phyloP scores from a whole-genome alignment of 2,113 vertebrate species.

The Athene cunicularia region DNA sequence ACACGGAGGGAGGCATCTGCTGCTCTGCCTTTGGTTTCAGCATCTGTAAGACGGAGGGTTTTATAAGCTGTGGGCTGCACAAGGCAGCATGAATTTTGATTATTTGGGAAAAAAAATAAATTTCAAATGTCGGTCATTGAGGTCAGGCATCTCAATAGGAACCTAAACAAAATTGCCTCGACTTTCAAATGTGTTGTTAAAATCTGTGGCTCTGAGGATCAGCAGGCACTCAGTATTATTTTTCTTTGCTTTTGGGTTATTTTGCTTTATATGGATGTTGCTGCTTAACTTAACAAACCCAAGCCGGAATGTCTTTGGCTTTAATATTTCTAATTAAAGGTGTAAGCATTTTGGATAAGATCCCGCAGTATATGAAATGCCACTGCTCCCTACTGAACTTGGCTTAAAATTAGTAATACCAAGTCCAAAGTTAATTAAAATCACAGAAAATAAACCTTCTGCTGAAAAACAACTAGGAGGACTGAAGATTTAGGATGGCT shows the following conservation, averaged over 20 bases:
- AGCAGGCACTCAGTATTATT: neutral
- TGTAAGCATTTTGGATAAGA: neutral
- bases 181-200: neutral
- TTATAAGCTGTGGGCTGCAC: neutral
- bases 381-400: neutral
- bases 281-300: neutral
- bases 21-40: neutral
- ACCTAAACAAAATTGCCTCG: neutral
- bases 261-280: neutral
- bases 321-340: neutral
- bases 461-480: neutral
- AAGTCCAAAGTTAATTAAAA: neutral
- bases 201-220: neutral
- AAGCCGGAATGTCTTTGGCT: neutral
- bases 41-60: neutral
- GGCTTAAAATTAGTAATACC: neutral
- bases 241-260: neutral
- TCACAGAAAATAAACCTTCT: neutral
- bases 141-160: neutral
- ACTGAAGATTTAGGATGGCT: neutral
- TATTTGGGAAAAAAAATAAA: neutral
- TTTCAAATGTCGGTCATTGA: neutral
- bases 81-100: neutral
- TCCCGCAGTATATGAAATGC: neutral
- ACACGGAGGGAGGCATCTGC: neutral